Evolutionary conservation across 2,888 invertebrate species (phyloP), one percentile per base, ranked within the genome.

Genomic region (Coenonympha arcania): DNA sequence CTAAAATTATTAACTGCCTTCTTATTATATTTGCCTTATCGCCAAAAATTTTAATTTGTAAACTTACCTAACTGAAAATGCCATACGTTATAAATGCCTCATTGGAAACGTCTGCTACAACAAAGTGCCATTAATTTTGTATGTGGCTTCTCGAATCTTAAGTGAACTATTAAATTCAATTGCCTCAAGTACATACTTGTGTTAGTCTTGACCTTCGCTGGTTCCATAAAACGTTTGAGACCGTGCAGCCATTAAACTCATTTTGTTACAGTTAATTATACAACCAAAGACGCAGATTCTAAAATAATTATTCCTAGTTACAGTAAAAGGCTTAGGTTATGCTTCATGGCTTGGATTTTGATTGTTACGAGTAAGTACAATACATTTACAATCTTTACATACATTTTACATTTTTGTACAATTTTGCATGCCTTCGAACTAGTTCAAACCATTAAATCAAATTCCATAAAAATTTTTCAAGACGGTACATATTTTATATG

Each of bases 191-290:
- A 48, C n/a, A n/a, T n/a, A n/a, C 42, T 44, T 50, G 15, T 41
- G 31, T 41, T 55, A 46, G 22, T 53, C 48, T 55, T 56, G 55
- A 58, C 55, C 57, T 57, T 57, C 58, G 49, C 37, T 42, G 48
- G 48, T 56, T 58, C 52, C 51, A 59, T 43, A 61, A 37, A 39
- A 44, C 30, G 18, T 36, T 49, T 45, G 3, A 49, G 36, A 49
- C 19, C 13, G 15, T 39, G 24, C 4, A 24, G 8, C 22, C 20
- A 48, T 48, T 33, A 24, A 28, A 39, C 39, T 11, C 33, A 16
- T 15, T 28, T 20, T 13, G 16, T 39, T 44, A 33, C 37, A 33
- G 39, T 50, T 28, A 50, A 33, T 28, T 44, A 19, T 50, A 6
- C 11, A 37, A 39, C 11, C 22, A 8, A 11, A 2, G 11, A 11